Evolutionary conservation across 2,797 vertebrate species (phyloP).

Genomic region (Amniataba percoides): DNA sequence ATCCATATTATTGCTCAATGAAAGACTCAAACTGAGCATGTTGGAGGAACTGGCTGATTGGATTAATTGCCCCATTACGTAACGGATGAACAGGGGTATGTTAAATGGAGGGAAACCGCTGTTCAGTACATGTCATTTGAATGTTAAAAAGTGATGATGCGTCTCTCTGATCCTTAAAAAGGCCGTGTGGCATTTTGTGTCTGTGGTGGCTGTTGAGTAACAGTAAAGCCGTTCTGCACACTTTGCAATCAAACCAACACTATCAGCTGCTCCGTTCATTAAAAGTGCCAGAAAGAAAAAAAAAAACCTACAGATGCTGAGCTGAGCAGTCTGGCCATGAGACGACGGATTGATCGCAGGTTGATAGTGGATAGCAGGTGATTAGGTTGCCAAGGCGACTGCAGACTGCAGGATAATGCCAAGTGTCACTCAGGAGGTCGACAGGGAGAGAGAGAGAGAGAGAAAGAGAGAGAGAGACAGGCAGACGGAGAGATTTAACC

Average conservation of each 20-base stretch:
- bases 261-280: not conserved
- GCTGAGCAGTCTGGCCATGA: not conserved
- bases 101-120: constrained; percentile 19
- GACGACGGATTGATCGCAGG: constrained; percentile 21
- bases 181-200: constrained; percentile 9
- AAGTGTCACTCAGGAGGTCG: constrained; percentile 37
- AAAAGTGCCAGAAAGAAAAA: constrained; percentile 1
- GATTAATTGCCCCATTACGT: constrained; percentile 40
- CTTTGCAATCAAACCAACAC: constrained; percentile 1
- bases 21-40: constrained; percentile 19
- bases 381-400: constrained; percentile 50
- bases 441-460: not conserved
- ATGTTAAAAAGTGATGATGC: not conserved
- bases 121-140: not conserved
- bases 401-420: constrained; percentile 28
- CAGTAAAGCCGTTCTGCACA: not conserved
- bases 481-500: not conserved
- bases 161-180: too few species aligned
- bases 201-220: constrained; percentile 3
- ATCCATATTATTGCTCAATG: constrained; percentile 39
- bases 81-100: not conserved
- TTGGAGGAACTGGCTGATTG: constrained; percentile 42
- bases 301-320: not conserved
- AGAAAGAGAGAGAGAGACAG: not conserved
- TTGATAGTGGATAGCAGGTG: constrained; percentile 35